Base-by-base conservation (phyloP, 2,888 invertebrate species). In the Andrena praecox region DNA sequence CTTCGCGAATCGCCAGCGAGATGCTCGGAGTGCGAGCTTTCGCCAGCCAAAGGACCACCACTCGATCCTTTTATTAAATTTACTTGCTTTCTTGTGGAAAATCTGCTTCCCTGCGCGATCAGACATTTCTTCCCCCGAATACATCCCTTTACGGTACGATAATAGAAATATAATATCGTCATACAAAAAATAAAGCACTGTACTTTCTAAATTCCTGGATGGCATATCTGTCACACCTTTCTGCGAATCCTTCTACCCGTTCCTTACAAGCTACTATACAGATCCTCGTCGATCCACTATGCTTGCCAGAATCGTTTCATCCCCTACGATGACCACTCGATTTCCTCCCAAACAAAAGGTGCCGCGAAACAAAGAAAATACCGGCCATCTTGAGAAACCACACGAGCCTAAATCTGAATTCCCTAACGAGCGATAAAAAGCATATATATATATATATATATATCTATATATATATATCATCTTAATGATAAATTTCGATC, bases 111-210 rank as follows among this genome's bases (percentile, higher is more conserved):
- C 33, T 8, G 24, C n/a, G 12, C 64, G 33, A 64, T 50, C 31
- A 67, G 8, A 31, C 24, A 4, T 29, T 50, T 27, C 27, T 54
- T 6, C 42, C 29, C n/a, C 10, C 29, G 69, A 56, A 64, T 52
- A 48, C 42, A 27, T 20, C 42, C 68, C 33, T 56, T 75, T 35
- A 52, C 66, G n/a, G 62, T 86, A 89, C 80, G 87, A 89, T 87
- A 85, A 85, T 72, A 85, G 80, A 85, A 71, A 84, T 80, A 85
- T 66, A 84, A 77, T 85, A 85, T 89, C 56, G 89, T 88, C 82
- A 85, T 91, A 92, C 87, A 92, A 92, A 92, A 93, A 92, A 93
- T 93, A 92, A 93, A 92, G 89, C 91, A 86, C 86, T 90, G 90
- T 90, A 89, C 85, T 91, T 90, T 89, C 88, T 91, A 92, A 91